Evolutionary conservation across 30 jellyfish, hydroid and myxozoan species (phyloP).

Genomic region (Haliclystus octoradiatus): DNA sequence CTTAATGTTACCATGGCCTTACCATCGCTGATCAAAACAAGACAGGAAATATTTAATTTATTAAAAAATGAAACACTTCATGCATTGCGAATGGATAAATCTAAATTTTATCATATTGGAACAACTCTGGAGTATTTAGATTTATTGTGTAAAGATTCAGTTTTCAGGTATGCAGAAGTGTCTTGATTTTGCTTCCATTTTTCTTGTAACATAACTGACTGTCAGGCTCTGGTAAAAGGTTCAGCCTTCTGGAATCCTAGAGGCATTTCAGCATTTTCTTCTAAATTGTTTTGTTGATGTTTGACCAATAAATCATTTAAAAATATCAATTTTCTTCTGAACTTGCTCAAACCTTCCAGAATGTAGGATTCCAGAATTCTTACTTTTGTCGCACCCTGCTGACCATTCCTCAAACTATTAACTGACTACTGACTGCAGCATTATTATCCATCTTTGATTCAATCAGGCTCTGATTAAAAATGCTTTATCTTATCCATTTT

Average conservation of each 20-base stretch:
- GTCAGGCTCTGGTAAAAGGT: no score
- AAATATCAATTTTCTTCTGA: no score
- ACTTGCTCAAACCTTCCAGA: no score
- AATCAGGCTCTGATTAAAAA: not conserved
- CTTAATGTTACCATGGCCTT: conserved; percentile 59
- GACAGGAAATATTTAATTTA: conserved; percentile 45
- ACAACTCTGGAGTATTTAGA: conserved; percentile 75
- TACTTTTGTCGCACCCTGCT: no score
- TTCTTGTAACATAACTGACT: not conserved
- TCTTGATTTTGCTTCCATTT: not conserved
- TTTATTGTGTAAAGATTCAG: conserved; percentile 49
- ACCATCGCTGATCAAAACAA: conserved; percentile 42
- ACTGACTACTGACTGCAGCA: not conserved
- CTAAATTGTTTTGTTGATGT: no score
- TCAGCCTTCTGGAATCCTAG: no score
- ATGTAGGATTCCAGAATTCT: no score
- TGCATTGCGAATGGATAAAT: conserved; percentile 57
- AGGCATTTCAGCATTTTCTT: no score
- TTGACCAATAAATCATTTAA: no score
- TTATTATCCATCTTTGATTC: not conserved
- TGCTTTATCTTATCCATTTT: not conserved
- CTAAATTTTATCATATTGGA: conserved; percentile 91
- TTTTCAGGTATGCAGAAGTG: conserved; percentile 36
- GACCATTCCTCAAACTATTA: not conserved
- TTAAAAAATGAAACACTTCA: conserved; percentile 33